A percentile compares a stretch with the other conserved stretches of the same genome.
Conservation (phyloP, 1,140 invertebrate species). For the Thereuonema tuberculata region DNA sequence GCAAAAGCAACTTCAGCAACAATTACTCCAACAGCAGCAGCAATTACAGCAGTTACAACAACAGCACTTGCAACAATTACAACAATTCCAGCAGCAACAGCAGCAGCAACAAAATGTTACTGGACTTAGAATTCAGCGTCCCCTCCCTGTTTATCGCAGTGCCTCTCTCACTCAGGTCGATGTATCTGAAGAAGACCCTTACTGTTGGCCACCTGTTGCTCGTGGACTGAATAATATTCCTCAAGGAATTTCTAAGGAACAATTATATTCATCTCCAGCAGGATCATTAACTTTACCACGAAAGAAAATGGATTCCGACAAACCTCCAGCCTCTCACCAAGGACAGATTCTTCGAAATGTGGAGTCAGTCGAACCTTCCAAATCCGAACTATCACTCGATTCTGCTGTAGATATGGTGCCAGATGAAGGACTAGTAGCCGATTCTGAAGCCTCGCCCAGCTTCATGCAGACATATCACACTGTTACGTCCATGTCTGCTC, state of each 20-base stretch:
- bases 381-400: neutral
- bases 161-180: slow-evolving; percentile 73
- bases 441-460: neutral
- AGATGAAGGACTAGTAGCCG: slow-evolving; percentile 2
- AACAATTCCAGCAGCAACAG: neutral
- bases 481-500: slow-evolving; percentile 1
- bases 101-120: slow-evolving; percentile 30
- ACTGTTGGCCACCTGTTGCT: too few relatives aligned
- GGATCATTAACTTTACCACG: neutral
- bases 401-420: neutral
- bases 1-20: slow-evolving; percentile 7
- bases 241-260: neutral
- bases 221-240: neutral
- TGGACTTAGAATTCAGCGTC: neutral
- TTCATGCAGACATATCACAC: neutral
- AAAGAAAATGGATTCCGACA: neutral
- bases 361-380: neutral
- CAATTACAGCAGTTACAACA: neutral
- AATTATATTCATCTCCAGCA: neutral
- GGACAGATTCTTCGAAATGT: too few relatives aligned
- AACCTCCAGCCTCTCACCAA: too few relatives aligned
- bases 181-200: slow-evolving; percentile 4
- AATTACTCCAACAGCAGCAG: neutral
- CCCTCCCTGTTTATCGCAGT: slow-evolving; percentile 41
- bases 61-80: neutral